Evolutionary conservation across 1,140 invertebrate species (phyloP).

Genomic region (Scylla paramamosain): DNA sequence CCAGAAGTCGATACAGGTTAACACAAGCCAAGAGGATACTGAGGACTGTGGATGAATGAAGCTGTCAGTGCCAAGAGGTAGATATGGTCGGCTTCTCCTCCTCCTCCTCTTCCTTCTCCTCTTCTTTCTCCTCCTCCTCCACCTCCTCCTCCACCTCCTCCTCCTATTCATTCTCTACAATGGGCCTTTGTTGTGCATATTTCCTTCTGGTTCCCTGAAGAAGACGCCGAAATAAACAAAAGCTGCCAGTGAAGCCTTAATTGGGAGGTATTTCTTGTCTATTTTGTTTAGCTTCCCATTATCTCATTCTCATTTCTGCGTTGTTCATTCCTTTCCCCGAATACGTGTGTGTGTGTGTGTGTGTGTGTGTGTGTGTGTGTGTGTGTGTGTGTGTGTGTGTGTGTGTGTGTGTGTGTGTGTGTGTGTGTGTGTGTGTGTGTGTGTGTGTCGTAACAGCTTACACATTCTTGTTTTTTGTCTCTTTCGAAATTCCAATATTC

Average conservation of each 20-base stretch:
- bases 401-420: slow-evolving; percentile 14
- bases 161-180: not conserved
- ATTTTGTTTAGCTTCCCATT: not conserved
- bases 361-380: slow-evolving; percentile 18
- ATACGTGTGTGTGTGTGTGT: not conserved
- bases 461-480: too few species aligned
- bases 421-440: not conserved
- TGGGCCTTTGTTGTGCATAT: not conserved
- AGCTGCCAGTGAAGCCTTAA: not conserved
- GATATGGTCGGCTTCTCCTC: too few species aligned
- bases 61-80: too few species aligned
- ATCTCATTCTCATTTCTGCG: not conserved
- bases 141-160: not conserved
- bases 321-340: not conserved
- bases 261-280: not conserved
- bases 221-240: not conserved
- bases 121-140: not conserved
- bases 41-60: too few species aligned
- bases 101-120: too few species aligned
- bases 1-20: too few species aligned
- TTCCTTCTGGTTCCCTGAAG: not conserved
- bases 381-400: slow-evolving; percentile 20
- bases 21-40: too few species aligned
- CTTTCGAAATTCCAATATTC: too few species aligned
- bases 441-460: too few species aligned